phyloP scores from a whole-genome alignment of 2,888 invertebrate genomes.

The Oasisia sp. region DNA sequence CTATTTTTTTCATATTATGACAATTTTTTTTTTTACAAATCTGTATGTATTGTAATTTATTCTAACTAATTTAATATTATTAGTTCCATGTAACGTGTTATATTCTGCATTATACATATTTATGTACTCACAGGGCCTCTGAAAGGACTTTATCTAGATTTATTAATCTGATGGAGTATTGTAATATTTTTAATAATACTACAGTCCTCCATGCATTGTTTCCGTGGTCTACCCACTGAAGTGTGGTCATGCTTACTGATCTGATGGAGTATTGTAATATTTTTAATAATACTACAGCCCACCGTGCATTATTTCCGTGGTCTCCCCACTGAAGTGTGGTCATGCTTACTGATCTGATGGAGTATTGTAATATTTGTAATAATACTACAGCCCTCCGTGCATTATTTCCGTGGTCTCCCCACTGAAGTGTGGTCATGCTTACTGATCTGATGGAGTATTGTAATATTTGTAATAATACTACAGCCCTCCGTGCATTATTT shows the following conservation, averaged over 20 bases:
- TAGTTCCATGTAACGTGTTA: too few species aligned
- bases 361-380: constrained; percentile 46
- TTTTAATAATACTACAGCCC: too few species aligned
- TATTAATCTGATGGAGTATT: not conserved
- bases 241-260: constrained; percentile 23
- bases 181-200: constrained; percentile 35
- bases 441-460: constrained; percentile 52
- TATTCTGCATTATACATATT: too few species aligned
- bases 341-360: constrained; percentile 41
- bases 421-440: constrained; percentile 6
- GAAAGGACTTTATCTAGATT: not conserved
- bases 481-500: not conserved
- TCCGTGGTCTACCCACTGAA: not conserved
- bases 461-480: constrained; percentile 37
- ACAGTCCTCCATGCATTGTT: not conserved
- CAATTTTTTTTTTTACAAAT: too few species aligned
- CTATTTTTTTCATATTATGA: too few species aligned
- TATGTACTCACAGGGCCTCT: too few species aligned
- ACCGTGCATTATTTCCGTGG: not conserved
- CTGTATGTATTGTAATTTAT: too few species aligned
- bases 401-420: not conserved
- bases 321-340: not conserved
- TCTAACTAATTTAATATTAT: too few species aligned
- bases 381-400: not conserved
- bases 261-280: constrained; percentile 58